Conservation (phyloP, 1,140 invertebrate species). For the Tetragnatha versicolor region DNA sequence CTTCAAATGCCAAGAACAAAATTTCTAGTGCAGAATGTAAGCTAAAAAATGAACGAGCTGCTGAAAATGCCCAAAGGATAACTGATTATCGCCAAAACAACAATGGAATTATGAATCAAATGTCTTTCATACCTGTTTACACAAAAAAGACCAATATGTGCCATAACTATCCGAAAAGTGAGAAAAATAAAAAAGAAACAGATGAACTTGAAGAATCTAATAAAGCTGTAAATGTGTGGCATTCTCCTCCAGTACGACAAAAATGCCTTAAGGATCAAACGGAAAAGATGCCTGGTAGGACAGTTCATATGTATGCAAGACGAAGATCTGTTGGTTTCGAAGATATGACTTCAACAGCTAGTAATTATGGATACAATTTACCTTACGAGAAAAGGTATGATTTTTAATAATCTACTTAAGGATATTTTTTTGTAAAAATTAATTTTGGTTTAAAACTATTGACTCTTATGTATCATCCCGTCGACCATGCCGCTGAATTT, state of each 20-base stretch:
- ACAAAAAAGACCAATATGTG: slow-evolving; percentile 40
- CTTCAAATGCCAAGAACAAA: slow-evolving; percentile 15
- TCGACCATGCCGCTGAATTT: too few relatives aligned
- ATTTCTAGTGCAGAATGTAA: neutral
- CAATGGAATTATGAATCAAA: slow-evolving; percentile 32
- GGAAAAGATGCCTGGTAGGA: neutral
- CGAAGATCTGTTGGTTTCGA: slow-evolving; percentile 48
- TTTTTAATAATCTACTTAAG: neutral
- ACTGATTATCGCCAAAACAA: slow-evolving; percentile 39
- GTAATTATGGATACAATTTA: slow-evolving; percentile 23
- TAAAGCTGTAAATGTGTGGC: neutral
- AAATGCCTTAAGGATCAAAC: slow-evolving; percentile 10
- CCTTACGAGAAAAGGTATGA: slow-evolving; percentile 20
- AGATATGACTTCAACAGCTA: slow-evolving; percentile 21
- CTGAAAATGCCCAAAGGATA: slow-evolving; percentile 32
- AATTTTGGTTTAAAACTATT: too few relatives aligned
- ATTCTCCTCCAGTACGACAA: slow-evolving; percentile 11
- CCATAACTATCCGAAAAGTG: slow-evolving; percentile 27
- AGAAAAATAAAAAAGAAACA: neutral
- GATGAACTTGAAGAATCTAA: neutral
- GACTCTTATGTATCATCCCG: too few relatives aligned
- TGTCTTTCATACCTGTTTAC: slow-evolving; percentile 47
- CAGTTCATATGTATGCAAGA: slow-evolving; percentile 3
- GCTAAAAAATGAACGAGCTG: neutral
- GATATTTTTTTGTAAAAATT: too few relatives aligned